These are phyloP conservation scores for Hemithea aestivaria DNA, from an alignment of 2,888 invertebrate genomes.

Conservation along the genomic window DNA sequence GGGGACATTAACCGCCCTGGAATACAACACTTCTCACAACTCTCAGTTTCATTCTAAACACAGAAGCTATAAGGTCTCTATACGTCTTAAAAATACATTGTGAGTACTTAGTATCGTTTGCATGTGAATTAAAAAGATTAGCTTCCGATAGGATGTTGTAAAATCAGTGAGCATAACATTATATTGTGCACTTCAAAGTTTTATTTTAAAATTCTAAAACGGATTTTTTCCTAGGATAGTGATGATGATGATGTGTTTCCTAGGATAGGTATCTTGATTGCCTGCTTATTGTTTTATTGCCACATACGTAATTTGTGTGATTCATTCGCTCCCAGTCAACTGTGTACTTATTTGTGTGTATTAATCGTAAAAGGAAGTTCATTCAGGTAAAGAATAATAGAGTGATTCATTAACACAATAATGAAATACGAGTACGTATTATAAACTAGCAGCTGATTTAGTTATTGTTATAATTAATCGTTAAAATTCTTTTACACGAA, in stretches of 20 bases:
- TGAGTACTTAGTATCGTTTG: conserved; percentile 16
- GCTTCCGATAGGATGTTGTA: conserved; percentile 14
- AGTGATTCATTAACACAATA: conserved; percentile 9
- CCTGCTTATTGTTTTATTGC: conserved; percentile 15
- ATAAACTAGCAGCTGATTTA: conserved; percentile 4
- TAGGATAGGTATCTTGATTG: conserved; percentile 16
- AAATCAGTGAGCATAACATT: conserved; percentile 14
- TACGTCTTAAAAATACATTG: neutral
- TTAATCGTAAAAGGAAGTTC: conserved; percentile 20
- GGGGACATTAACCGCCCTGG: conserved; percentile 29
- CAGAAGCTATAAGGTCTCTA: conserved; percentile 4
- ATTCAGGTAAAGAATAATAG: conserved; percentile 16
- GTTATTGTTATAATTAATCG: conserved; percentile 3
- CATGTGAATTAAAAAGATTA: conserved; percentile 14
- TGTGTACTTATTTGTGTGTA: conserved; percentile 7
- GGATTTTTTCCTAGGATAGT: conserved; percentile 18
- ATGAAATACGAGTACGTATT: conserved; percentile 5
- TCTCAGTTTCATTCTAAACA: conserved; percentile 49
- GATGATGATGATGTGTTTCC: conserved; percentile 19
- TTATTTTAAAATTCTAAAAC: conserved; percentile 13
- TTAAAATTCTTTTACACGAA: no score
- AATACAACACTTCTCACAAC: conserved; percentile 7
- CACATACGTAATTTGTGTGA: conserved; percentile 20
- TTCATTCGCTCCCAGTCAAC: conserved; percentile 19
- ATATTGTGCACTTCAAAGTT: conserved; percentile 14